Base-by-base conservation (phyloP, 64 coral and sea anemone genomes). In the Hydrozoanthus tunicans region DNA sequence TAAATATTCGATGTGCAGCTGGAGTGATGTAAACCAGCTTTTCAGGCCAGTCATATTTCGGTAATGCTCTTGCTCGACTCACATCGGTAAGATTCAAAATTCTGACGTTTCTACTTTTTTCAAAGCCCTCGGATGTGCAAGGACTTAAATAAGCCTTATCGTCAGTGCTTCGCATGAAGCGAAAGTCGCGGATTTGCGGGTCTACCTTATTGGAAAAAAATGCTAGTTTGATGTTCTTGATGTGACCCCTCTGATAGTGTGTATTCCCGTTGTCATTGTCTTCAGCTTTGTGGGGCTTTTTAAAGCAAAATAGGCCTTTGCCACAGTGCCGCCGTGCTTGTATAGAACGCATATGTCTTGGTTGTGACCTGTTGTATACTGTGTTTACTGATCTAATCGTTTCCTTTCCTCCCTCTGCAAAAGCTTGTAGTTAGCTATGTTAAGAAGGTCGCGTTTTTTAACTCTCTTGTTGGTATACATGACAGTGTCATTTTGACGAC, bases 221-320 rank as follows among this genome's bases (percentile, higher is more conserved):
- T 1, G 73, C 13, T 5, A 77, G 13, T 12, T 93, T 92, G 15
- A 96, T 85, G 67, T 93, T 90, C 15, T 79, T 77, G 51, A 92
- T 81, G 68, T 92, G 94, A 56, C 77, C 86, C 53, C 84, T 62
- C 17, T 95, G 94, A 58, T 83, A 92, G 64, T 95, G 90, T 7
- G 91, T 95, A 51, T 95, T 95, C 66, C 84, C 91, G 53, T 95
- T 92, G 13, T 79, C 86, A 59, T 71, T 14, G 57, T 92, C 94
- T 66, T 92, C 91, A 56, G 86, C 76, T 78, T 92, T 95, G 6
- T 73, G 94, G 15, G 91, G 91, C 57, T 93, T 93, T 90, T 96
- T 96, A 1, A 20, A 59, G n/a, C 91, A 96, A 85, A 96, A 92
- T 24, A 96, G 55, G n/a, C 62, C 86, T 23, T 93, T 93, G n/a